These are phyloP conservation scores for Sorex maritimensis DNA, from an alignment of 2,797 vertebrate genomes.

Conservation along the genomic window DNA sequence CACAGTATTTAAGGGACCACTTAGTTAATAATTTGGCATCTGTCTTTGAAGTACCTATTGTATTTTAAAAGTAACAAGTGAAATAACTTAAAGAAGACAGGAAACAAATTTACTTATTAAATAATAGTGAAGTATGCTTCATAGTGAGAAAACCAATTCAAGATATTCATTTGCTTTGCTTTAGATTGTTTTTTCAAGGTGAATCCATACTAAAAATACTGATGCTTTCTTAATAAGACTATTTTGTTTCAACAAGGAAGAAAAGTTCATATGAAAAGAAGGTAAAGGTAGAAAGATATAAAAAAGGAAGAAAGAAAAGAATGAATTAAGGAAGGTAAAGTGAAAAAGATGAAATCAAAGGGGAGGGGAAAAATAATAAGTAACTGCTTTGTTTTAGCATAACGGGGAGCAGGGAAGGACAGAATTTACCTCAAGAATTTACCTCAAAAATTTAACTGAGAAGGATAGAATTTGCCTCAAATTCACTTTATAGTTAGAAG, in stretches of 20 bases:
- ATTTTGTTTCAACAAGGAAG: background rate
- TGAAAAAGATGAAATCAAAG: background rate
- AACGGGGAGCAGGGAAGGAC: background rate
- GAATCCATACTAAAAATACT: background rate
- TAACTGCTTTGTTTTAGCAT: background rate
- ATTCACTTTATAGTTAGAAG: slow-evolving; percentile 38
- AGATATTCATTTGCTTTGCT: slow-evolving; percentile 6
- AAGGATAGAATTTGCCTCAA: background rate
- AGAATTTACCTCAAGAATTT: background rate
- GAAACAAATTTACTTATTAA: slow-evolving; percentile 6
- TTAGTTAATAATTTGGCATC: slow-evolving; percentile 44
- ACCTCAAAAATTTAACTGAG: background rate
- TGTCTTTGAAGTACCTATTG: slow-evolving; percentile 29
- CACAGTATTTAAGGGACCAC: background rate
- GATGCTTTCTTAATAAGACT: slow-evolving; percentile 23
- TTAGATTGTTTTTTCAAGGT: background rate
- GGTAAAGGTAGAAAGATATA: background rate
- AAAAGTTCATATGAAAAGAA: background rate
- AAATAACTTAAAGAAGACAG: background rate
- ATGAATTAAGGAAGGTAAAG: background rate
- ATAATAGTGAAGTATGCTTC: slow-evolving; percentile 9
- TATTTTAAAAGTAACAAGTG: slow-evolving; percentile 41
- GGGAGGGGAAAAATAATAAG: background rate
- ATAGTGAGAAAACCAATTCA: background rate
- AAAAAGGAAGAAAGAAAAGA: background rate